Evolutionary conservation across 2,797 vertebrate species (phyloP).

Genomic region (Megalops cyprinoides): DNA sequence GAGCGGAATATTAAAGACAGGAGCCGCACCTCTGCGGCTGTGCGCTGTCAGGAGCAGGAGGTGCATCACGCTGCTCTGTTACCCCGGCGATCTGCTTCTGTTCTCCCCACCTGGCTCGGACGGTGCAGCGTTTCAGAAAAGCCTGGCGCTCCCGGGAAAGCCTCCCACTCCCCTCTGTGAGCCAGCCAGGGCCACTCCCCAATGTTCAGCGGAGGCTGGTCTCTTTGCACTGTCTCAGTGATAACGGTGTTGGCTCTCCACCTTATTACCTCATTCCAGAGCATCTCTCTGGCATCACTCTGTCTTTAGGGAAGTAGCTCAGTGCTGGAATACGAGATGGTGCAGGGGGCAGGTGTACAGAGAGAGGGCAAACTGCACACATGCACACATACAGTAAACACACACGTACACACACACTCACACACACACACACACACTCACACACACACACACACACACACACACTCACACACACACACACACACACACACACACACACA

Average conservation of each 20-base stretch:
- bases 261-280: no score
- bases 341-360: no score
- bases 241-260: no score
- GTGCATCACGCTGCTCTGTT: background rate
- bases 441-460: background rate
- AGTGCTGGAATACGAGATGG: no score
- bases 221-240: no score
- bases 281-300: no score
- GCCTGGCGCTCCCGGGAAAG: no score
- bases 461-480: background rate
- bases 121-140: background rate
- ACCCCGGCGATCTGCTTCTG: background rate
- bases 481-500: background rate
- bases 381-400: slow-evolving; percentile 13
- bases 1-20: slow-evolving; percentile 34
- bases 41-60: background rate
- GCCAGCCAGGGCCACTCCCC: no score
- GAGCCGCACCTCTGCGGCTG: slow-evolving; percentile 7
- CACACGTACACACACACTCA: slow-evolving; percentile 5
- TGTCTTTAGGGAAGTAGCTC: no score
- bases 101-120: background rate
- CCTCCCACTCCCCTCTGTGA: no score
- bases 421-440: background rate
- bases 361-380: background rate
- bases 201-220: no score